Evolutionary conservation across 2,113 vertebrate genomes (phyloP).

Genomic region (human (Homo sapiens)): GRCh38 chr4:158360001-158360500

Average conservation of each 20-base stretch:
- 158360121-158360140: too few relatives aligned
- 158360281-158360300: neutral
- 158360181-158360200: neutral
- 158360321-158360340: too few relatives aligned
- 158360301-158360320: neutral
- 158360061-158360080: too few relatives aligned
- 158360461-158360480: slow-evolving; percentile 45
- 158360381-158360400: neutral
- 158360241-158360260: neutral
- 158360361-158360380: neutral
- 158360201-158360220: neutral
- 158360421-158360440: neutral
- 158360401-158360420: neutral
- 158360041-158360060: too few relatives aligned
- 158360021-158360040: too few relatives aligned
- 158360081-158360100: too few relatives aligned
- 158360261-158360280: neutral
- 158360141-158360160: too few relatives aligned
- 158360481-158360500: neutral
- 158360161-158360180: neutral
- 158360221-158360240: neutral
- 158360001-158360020: too few relatives aligned
- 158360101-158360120: too few relatives aligned
- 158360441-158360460: neutral
- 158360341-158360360: neutral